Percentiles rank a stretch among this genome's conserved stretches.
phyloP scores from a whole-genome alignment of 2,888 invertebrate species.

The Eledone cirrhosa region DNA sequence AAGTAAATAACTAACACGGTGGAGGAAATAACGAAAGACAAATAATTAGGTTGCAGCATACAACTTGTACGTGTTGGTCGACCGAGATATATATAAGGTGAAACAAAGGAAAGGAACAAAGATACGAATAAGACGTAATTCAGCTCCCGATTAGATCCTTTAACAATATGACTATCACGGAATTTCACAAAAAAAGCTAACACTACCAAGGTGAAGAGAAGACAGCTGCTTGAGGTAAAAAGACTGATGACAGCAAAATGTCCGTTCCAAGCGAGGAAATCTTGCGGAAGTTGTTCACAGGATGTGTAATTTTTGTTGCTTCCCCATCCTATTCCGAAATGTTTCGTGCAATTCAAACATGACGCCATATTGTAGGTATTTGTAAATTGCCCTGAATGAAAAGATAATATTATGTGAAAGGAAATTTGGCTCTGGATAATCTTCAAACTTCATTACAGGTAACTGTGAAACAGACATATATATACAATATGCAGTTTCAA shows the following conservation, averaged over 20 bases:
- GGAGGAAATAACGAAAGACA: background rate
- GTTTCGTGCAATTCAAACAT: background rate
- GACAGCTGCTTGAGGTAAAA: background rate
- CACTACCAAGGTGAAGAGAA: background rate
- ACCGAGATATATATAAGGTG: background rate
- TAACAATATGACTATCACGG: background rate
- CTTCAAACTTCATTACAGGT: too few species aligned
- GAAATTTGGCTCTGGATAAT: background rate
- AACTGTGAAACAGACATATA: too few species aligned
- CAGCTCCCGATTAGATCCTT: constrained; percentile 15
- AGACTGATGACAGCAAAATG: background rate
- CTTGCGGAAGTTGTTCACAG: background rate
- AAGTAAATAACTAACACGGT: background rate
- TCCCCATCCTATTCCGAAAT: constrained; percentile 8
- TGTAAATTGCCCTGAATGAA: constrained; percentile 6
- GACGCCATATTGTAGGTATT: background rate
- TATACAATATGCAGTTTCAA: too few species aligned
- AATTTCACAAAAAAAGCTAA: background rate
- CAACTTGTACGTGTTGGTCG: background rate
- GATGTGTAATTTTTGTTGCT: background rate
- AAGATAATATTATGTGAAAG: background rate
- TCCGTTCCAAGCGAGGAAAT: background rate
- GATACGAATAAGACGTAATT: background rate
- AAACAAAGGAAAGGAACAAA: background rate
- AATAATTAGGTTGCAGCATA: constrained; percentile 4